Conservation (phyloP, 2,888 invertebrate species). For the Luperina testacea region DNA sequence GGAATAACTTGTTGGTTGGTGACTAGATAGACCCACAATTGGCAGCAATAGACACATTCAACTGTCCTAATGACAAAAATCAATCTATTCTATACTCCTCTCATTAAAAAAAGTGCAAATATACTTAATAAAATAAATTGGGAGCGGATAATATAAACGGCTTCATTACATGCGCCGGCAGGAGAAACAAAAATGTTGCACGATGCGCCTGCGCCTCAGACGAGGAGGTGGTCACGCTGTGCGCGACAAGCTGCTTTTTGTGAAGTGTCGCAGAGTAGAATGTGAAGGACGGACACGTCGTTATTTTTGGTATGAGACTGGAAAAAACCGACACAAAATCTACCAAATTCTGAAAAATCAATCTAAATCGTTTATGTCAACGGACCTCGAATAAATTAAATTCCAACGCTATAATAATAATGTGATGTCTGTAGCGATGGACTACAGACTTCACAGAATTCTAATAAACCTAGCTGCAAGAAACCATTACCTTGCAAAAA, state of each 20-base stretch:
- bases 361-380: background rate
- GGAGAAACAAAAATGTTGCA: slow-evolving; percentile 19
- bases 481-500: slow-evolving; percentile 2
- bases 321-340: background rate
- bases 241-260: background rate
- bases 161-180: slow-evolving; percentile 29
- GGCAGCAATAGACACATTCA: background rate
- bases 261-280: background rate
- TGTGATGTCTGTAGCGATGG: background rate
- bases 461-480: background rate
- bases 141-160: slow-evolving; percentile 24
- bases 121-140: slow-evolving; percentile 30
- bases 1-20: background rate
- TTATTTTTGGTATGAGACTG: background rate
- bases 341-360: background rate
- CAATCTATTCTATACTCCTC: background rate
- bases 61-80: background rate
- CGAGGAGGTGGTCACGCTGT: slow-evolving; percentile 2
- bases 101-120: background rate
- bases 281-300: background rate
- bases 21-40: background rate
- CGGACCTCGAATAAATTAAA: background rate
- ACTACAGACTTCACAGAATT: background rate
- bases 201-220: background rate
- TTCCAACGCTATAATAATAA: background rate